Evolutionary conservation across 2,888 invertebrate species (phyloP).

Genomic region (Watsonalla binaria): DNA sequence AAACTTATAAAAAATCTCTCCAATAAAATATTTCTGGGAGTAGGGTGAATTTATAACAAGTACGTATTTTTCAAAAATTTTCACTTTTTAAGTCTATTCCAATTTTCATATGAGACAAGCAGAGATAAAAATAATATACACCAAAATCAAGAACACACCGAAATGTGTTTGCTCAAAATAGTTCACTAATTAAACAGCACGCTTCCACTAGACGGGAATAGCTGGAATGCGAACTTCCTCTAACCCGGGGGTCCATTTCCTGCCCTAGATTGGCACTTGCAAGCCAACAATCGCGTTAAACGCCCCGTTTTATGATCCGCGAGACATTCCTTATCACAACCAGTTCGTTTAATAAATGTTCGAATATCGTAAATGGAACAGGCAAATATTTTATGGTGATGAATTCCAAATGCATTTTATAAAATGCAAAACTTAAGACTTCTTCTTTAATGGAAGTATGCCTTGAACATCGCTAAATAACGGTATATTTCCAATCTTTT

Average conservation of each 20-base stretch:
- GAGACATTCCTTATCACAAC: slow-evolving; percentile 17
- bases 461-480: no score
- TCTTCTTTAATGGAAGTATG: no score
- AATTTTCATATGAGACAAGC: no score
- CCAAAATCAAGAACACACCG: neutral
- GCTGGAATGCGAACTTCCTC: slow-evolving; percentile 2
- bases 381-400: slow-evolving; percentile 15
- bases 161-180: neutral
- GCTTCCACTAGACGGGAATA: neutral
- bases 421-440: no score
- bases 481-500: no score
- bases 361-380: slow-evolving; percentile 7
- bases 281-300: slow-evolving; percentile 42
- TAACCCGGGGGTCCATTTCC: slow-evolving; percentile 36
- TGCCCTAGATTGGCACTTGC: slow-evolving; percentile 42
- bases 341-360: slow-evolving; percentile 14
- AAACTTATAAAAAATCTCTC: no score
- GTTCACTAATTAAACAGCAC: neutral
- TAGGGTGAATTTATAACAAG: no score
- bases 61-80: no score
- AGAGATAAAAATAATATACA: neutral
- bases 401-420: slow-evolving; percentile 6
- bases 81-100: no score
- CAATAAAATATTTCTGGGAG: no score
- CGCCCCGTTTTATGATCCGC: slow-evolving; percentile 21